Evolutionary conservation across 2,797 vertebrate species (phyloP), one percentile per base, ranked within the genome.

Genomic region (Sebastes ruberrimus): DNA sequence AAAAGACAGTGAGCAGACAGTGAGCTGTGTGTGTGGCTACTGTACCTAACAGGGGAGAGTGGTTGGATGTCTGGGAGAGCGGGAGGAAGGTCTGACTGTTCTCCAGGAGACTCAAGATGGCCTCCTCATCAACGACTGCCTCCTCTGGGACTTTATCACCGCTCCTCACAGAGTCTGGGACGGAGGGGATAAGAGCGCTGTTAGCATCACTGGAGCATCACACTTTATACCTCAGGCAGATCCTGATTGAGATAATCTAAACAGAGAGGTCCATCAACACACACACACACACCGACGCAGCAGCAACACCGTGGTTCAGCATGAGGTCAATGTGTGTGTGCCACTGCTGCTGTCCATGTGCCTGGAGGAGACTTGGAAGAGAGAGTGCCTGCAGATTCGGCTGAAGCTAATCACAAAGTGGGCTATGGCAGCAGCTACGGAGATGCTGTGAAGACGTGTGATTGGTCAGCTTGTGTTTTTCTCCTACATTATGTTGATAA

Each of bases 101-200:
- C 93, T 99, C 98, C 93, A 99, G 95, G 80, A 99, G 95, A 87
- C 96, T 97, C 93, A 99, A 93, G 94, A 99, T 99, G 82, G 98
- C 98, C 94, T 98, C 97, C 93, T 99, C 98, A 84, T 99, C 97
- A 88, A 99, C 96, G 65, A 99, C 84, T 5, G 97, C 97, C 88
- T 97, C 97, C 64, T 97, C 96, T 23, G 80, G 75, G 68, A 95
- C 49, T 53, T 88, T 89, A 53, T 72, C 75, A 42, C 79, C 65
- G 69, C 64, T 87, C 63, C 77, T 86, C 69, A 83, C 80, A 4
- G 64, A 72, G 67, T 93, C 94, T 94, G 62, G 3, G 28, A 8
- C 0, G 1, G 10, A 32, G 16, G 14, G 28, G 13, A 22, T 14
- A 63, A 74, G 14, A 79, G 14, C 2, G 16, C 14, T 10, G 32